phyloP scores from a whole-genome alignment of 2,113 vertebrate genomes.

The Cettia cetti region DNA sequence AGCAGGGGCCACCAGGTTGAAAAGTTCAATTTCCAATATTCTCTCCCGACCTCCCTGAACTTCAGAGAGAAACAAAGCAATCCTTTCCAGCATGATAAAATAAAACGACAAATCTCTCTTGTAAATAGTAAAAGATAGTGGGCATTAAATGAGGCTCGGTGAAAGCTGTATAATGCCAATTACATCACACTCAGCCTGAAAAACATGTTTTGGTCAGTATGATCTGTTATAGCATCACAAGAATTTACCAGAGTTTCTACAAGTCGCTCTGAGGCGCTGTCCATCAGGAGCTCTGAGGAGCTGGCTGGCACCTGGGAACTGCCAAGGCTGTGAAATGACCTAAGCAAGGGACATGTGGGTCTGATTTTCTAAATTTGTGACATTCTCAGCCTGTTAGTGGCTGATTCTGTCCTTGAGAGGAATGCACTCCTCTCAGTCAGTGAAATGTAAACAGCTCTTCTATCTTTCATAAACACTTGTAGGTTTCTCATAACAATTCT shows the following conservation, averaged over 20 bases:
- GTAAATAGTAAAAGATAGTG: neutral
- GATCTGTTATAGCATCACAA: neutral
- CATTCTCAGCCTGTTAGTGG: too few relatives aligned
- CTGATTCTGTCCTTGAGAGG: too few relatives aligned
- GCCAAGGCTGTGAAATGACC: rapidly evolving
- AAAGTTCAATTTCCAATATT: slow-evolving; percentile 65
- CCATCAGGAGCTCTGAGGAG: neutral
- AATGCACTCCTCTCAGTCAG: too few relatives aligned
- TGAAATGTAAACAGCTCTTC: too few relatives aligned
- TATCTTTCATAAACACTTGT: too few relatives aligned
- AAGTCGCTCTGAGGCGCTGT: neutral
- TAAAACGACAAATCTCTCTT: neutral
- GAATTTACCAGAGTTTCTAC: too few relatives aligned
- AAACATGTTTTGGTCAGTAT: neutral
- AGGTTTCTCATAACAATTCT: too few relatives aligned
- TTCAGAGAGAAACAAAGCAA: neutral
- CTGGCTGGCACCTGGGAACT: neutral
- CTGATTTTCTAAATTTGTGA: too few relatives aligned
- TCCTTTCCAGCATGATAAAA: neutral
- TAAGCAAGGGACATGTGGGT: neutral
- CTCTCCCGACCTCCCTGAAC: slow-evolving; percentile 46
- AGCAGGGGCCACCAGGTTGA: slow-evolving; percentile 39
- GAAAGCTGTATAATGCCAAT: slow-evolving; percentile 17
- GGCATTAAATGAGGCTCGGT: neutral
- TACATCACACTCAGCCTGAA: neutral